Conservation (phyloP, 2,113 vertebrate genomes). For the Pogonocichla stellata region DNA sequence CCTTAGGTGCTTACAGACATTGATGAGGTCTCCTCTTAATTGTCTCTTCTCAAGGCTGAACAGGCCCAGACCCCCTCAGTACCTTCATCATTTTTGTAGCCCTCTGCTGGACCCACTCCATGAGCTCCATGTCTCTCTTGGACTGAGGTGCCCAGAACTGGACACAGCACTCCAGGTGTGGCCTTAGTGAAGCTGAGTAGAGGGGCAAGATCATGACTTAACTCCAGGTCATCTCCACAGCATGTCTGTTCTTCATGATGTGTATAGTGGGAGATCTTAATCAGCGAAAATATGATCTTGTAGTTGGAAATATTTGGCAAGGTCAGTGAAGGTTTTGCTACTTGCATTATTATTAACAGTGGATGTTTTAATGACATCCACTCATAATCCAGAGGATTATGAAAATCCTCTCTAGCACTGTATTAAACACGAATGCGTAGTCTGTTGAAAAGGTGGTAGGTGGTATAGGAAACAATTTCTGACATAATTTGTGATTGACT, state of each 20-base stretch:
- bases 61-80: background rate
- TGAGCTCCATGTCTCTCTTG: background rate
- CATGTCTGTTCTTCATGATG: background rate
- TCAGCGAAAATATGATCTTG: background rate
- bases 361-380: background rate
- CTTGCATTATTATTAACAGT: background rate
- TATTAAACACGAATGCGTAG: background rate
- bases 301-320: background rate
- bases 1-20: background rate
- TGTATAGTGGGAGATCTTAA: background rate
- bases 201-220: background rate
- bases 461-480: background rate
- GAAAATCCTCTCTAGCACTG: background rate
- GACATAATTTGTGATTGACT: background rate
- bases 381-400: background rate
- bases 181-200: background rate
- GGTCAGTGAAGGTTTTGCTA: background rate
- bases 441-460: background rate
- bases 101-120: background rate
- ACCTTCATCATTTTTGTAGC: background rate
- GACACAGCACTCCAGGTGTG: background rate
- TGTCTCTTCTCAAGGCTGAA: fast-evolving
- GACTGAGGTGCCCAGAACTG: background rate
- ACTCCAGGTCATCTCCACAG: background rate
- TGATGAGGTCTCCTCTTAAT: background rate